These are phyloP conservation scores for Sebastes hubbsi DNA, from an alignment of 2,797 vertebrate genomes.

Conservation along the genomic window DNA sequence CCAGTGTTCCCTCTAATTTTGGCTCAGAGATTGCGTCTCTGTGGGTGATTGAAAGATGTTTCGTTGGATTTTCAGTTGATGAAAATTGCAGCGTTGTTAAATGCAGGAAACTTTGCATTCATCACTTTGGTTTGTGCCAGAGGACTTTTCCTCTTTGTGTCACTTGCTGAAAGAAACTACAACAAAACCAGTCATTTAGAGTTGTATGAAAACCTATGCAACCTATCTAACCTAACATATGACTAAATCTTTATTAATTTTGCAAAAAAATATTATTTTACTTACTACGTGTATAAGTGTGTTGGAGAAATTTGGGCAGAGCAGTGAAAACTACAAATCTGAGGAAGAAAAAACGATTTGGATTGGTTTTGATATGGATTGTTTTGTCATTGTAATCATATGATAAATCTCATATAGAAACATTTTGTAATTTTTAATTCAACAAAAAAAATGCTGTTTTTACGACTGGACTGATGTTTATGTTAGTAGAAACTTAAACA, in stretches of 20 bases:
- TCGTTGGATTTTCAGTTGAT: neutral
- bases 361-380: neutral
- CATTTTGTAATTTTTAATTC: neutral
- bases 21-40: neutral
- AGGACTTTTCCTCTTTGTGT: neutral
- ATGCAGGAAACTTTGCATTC: neutral
- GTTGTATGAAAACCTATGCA: neutral
- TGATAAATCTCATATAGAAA: neutral
- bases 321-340: neutral
- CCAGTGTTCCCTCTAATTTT: neutral
- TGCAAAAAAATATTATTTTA: neutral
- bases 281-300: neutral
- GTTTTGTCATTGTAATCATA: neutral
- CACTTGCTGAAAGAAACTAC: neutral
- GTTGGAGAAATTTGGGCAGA: neutral
- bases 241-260: neutral
- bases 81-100: neutral
- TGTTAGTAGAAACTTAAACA: neutral
- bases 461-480: neutral
- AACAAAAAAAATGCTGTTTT: neutral
- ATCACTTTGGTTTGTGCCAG: neutral
- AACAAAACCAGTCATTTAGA: neutral
- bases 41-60: neutral
- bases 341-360: neutral
- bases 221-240: too few relatives aligned